A percentile compares a stretch with the other conserved stretches of the same genome.
These are phyloP conservation scores for Merluccius polli DNA, from an alignment of 2,797 vertebrate genomes.

Conservation along the genomic window DNA sequence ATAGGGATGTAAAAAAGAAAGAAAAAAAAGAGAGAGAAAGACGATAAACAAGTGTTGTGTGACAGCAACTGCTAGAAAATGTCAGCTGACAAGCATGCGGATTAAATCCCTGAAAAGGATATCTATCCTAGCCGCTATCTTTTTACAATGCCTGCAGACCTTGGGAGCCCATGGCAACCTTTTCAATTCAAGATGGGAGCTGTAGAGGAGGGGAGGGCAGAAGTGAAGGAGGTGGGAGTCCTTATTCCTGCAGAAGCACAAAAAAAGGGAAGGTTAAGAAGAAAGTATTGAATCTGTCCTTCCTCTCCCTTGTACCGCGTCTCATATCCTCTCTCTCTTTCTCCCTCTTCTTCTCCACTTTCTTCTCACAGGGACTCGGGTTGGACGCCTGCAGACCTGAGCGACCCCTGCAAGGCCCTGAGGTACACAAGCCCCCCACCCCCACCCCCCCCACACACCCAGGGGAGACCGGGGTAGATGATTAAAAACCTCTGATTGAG, in stretches of 20 bases:
- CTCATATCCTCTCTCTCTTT: neutral
- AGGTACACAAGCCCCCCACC: conserved; percentile 60
- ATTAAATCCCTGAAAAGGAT: conserved; percentile 41
- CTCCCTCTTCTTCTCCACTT: conserved; percentile 41
- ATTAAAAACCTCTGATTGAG: conserved; percentile 70
- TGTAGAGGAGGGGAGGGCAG: conserved; percentile 24
- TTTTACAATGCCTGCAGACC: conserved; percentile 45
- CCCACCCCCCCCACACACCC: no score
- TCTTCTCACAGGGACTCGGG: conserved; percentile 70
- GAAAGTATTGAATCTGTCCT: conserved; percentile 29
- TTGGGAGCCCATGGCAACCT: conserved; percentile 60
- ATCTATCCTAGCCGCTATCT: conserved; percentile 36
- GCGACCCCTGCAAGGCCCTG: conserved; percentile 58
- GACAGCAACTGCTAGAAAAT: conserved; percentile 6
- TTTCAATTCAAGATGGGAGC: conserved; percentile 51
- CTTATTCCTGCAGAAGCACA: conserved; percentile 39
- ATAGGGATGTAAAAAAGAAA: neutral
- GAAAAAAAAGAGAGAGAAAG: neutral
- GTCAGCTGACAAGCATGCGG: conserved; percentile 32
- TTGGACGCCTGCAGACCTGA: conserved; percentile 60
- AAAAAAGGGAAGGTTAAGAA: conserved; percentile 44
- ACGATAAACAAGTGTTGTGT: conserved; percentile 19
- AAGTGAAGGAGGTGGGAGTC: conserved; percentile 10
- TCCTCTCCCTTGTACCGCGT: conserved; percentile 30
- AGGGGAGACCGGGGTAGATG: conserved; percentile 51